Conservation (phyloP, 2,888 invertebrate species). For the Portevinia maculata region DNA sequence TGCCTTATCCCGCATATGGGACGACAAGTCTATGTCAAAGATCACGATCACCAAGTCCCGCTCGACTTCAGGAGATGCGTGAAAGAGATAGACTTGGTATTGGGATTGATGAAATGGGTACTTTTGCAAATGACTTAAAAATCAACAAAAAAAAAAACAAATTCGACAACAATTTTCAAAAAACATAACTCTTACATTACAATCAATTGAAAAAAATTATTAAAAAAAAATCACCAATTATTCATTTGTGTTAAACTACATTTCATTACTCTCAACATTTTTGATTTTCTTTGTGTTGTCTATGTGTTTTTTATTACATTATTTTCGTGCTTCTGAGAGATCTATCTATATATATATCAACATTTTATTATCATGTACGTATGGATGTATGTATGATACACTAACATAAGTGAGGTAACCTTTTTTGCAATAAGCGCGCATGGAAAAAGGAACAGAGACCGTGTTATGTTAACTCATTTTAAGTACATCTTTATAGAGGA, state of each 20-base stretch:
- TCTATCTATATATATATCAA: constrained; percentile 30
- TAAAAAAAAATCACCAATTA: constrained; percentile 55
- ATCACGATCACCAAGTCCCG: constrained; percentile 84
- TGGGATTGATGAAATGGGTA: constrained; percentile 83
- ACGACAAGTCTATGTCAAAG: constrained; percentile 84
- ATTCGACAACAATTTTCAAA: constrained; percentile 66
- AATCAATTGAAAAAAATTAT: constrained; percentile 62
- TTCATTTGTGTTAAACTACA: constrained; percentile 75
- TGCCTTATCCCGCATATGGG: constrained; percentile 84
- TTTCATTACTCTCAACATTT: constrained; percentile 73
- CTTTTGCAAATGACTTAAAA: constrained; percentile 76
- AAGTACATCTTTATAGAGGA: constrained; percentile 40
- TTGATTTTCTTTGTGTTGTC: constrained; percentile 69
- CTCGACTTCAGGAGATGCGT: constrained; percentile 84
- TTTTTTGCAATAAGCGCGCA: constrained; percentile 47
- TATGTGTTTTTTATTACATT: constrained; percentile 54
- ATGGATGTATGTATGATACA: constrained; percentile 49
- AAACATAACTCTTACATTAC: constrained; percentile 69
- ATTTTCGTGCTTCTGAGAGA: constrained; percentile 55
- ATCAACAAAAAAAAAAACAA: constrained; percentile 50
- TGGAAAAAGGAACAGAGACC: constrained; percentile 43
- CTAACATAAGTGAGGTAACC: constrained; percentile 60
- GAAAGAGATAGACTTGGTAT: constrained; percentile 84
- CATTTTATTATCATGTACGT: constrained; percentile 46
- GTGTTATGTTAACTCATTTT: constrained; percentile 23